phyloP scores from a whole-genome alignment of 2,888 invertebrate species.

The Tanaodytes sp. region DNA sequence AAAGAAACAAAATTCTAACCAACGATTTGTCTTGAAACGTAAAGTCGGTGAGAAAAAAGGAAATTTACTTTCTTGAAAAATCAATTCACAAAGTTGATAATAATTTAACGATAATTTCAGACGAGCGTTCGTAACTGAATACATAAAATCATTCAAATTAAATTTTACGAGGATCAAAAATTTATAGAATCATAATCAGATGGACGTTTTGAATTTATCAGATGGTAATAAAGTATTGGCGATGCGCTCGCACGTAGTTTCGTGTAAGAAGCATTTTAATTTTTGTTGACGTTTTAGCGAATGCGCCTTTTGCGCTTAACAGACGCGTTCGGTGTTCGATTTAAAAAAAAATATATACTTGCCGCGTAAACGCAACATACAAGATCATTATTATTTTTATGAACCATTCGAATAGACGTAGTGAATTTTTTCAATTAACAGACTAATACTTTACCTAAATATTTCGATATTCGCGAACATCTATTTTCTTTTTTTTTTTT shows the following conservation, averaged over 20 bases:
- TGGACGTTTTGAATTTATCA: too few species aligned
- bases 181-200: too few species aligned
- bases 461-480: too few species aligned
- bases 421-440: slow-evolving; percentile 2
- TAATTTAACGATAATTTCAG: too few species aligned
- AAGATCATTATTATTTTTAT: slow-evolving; percentile 15
- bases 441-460: slow-evolving; percentile 8
- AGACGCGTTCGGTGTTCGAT: slow-evolving; percentile 31
- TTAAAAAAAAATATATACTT: slow-evolving; percentile 4
- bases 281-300: slow-evolving; percentile 38
- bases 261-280: slow-evolving; percentile 43
- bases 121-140: too few species aligned
- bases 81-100: too few species aligned
- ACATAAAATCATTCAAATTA: too few species aligned
- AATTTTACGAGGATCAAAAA: too few species aligned
- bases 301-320: slow-evolving; percentile 46
- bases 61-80: too few species aligned
- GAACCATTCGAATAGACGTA: slow-evolving; percentile 6
- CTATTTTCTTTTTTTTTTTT: too few species aligned
- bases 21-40: too few species aligned
- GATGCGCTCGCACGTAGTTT: slow-evolving; percentile 51
- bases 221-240: slow-evolving; percentile 42
- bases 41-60: too few species aligned
- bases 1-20: not conserved
- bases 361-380: slow-evolving; percentile 20